These are phyloP conservation scores for Aegotheles bennettii DNA, from an alignment of 2,113 vertebrate genomes.

Conservation along the genomic window DNA sequence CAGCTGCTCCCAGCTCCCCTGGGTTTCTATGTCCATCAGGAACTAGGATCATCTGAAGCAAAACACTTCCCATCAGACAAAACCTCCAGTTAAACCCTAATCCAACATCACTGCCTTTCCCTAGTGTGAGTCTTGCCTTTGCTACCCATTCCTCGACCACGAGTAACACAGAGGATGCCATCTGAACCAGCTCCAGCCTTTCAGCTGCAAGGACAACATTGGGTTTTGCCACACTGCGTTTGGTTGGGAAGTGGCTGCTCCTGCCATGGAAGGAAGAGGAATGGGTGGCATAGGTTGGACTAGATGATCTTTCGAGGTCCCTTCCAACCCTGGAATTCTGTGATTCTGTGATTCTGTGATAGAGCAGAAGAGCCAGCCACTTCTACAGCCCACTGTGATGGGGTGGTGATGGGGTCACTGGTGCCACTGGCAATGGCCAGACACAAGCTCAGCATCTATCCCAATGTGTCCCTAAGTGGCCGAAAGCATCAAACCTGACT, in stretches of 20 bases:
- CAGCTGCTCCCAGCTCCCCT: not conserved
- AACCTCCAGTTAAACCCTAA: not conserved
- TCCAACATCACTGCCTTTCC: not conserved
- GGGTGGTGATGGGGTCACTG: not conserved
- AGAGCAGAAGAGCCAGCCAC: not conserved
- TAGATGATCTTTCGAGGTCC: no score
- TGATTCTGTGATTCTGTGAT: no score
- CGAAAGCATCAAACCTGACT: not conserved
- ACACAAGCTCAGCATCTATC: not conserved
- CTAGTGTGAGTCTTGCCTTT: not conserved
- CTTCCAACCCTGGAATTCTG: no score
- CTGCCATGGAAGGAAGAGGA: not conserved
- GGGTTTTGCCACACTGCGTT: not conserved
- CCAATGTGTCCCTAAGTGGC: not conserved
- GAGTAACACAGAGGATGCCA: fast-evolving
- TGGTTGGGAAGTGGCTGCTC: not conserved
- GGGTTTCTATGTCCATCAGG: not conserved
- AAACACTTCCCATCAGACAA: not conserved
- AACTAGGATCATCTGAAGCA: not conserved
- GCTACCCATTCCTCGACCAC: not conserved
- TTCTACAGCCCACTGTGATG: not conserved
- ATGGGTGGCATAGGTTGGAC: fast-evolving
- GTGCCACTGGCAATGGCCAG: not conserved
- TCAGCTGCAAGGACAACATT: not conserved
- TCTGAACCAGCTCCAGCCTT: not conserved